Percentiles rank a stretch among this genome's conserved stretches.
These are phyloP conservation scores for Harpegnathos saltator DNA, from an alignment of 1,140 invertebrate genomes.

Conservation along the genomic window DNA sequence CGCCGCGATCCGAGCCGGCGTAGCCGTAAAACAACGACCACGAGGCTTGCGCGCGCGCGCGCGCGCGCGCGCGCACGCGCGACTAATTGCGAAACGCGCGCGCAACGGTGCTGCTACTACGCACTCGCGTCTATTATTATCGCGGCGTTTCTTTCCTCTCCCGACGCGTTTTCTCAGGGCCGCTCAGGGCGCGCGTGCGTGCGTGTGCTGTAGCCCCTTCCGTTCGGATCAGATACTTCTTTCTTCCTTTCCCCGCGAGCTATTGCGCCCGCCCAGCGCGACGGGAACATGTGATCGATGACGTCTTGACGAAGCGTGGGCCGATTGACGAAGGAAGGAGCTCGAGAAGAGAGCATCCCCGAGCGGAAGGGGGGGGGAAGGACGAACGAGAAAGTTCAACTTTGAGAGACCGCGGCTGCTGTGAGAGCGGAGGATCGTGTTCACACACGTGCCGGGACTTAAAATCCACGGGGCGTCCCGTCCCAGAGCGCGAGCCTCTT, in stretches of 20 bases:
- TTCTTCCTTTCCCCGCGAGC: too few species aligned
- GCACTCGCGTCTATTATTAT: conserved; percentile 70
- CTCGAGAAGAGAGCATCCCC: conserved; percentile 25
- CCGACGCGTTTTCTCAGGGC: conserved; percentile 50
- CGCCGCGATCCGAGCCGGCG: conserved; percentile 49
- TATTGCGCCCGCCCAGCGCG: not conserved
- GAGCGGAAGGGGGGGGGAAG: too few species aligned
- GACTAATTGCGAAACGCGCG: conserved; percentile 66
- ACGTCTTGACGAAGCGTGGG: not conserved
- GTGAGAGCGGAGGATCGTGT: too few species aligned
- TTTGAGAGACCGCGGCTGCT: too few species aligned
- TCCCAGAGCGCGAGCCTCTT: too few species aligned
- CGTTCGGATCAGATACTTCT: conserved; percentile 67
- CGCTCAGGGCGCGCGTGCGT: too few species aligned
- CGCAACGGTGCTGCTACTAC: conserved; percentile 49
- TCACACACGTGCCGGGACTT: too few species aligned
- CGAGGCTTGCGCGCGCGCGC: conserved; percentile 73
- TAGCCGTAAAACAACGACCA: conserved; percentile 70
- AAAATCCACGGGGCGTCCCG: too few species aligned
- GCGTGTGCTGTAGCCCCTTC: conserved; percentile 58
- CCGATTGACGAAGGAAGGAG: not conserved
- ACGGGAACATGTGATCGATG: conserved; percentile 67
- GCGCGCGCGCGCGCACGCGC: too few species aligned
- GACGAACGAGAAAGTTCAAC: too few species aligned
- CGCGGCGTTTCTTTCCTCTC: conserved; percentile 45